phyloP scores from a whole-genome alignment of 2,888 invertebrate species.

The Agelastica alni region DNA sequence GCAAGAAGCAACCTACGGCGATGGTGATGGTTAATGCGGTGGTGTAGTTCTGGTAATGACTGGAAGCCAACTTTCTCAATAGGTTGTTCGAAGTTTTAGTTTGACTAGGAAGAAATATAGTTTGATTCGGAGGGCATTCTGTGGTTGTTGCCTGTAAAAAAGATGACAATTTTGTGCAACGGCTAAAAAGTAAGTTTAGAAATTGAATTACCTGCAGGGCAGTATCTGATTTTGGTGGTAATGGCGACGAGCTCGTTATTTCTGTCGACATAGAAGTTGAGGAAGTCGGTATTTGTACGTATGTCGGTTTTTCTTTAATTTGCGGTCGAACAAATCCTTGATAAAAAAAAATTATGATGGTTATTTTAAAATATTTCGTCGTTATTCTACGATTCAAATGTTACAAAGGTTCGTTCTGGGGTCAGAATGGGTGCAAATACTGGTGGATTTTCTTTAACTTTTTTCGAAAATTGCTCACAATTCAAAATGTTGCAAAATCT shows the following conservation, averaged over 20 bases:
- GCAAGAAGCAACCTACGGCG: conserved; percentile 81
- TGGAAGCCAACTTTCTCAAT: conserved; percentile 75
- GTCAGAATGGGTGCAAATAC: too few species aligned
- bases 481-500: too few species aligned
- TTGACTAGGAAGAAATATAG: conserved; percentile 54
- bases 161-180: neutral
- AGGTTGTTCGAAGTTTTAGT: conserved; percentile 66
- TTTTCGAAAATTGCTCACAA: too few species aligned
- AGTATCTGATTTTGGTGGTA: conserved; percentile 60
- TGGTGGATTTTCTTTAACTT: too few species aligned
- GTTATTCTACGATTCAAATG: too few species aligned
- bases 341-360: conserved; percentile 10
- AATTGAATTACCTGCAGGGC: conserved; percentile 52
- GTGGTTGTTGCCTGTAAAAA: conserved; percentile 61
- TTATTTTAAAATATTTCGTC: too few species aligned
- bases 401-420: too few species aligned
- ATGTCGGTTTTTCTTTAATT: conserved; percentile 66
- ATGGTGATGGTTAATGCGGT: conserved; percentile 88
- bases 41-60: conserved; percentile 86
- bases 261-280: conserved; percentile 49
- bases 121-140: conserved; percentile 74
- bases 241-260: conserved; percentile 57
- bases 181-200: too few species aligned
- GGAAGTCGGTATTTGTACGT: conserved; percentile 63
- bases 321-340: conserved; percentile 78